Conservation (phyloP, 2,888 invertebrate genomes). For the Sphaerophoria rueppellii region DNA sequence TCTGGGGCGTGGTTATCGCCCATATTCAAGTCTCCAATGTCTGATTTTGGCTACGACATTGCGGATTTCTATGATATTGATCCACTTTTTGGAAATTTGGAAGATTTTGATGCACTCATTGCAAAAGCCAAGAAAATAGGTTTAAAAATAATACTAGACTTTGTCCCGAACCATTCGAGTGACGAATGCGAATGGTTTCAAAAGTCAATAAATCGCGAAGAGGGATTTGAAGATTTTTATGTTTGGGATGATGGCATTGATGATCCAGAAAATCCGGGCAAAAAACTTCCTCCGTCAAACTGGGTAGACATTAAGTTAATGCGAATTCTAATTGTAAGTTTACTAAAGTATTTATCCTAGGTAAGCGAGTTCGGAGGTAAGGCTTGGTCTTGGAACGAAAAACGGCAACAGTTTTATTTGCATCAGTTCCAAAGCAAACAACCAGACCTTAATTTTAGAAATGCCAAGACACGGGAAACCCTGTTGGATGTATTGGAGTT, state of each 20-base stretch:
- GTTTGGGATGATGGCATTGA: slow-evolving; percentile 87
- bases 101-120: slow-evolving; percentile 86
- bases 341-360: slow-evolving; percentile 48
- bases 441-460: slow-evolving; percentile 91
- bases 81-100: slow-evolving; percentile 85
- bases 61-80: slow-evolving; percentile 87
- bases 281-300: slow-evolving; percentile 76
- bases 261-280: slow-evolving; percentile 72
- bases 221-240: slow-evolving; percentile 88
- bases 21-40: slow-evolving; percentile 88
- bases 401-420: slow-evolving; percentile 86
- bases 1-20: slow-evolving; percentile 89
- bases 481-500: slow-evolving; percentile 86
- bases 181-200: slow-evolving; percentile 93
- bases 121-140: slow-evolving; percentile 83
- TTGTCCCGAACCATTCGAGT: slow-evolving; percentile 90
- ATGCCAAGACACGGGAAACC: slow-evolving; percentile 86
- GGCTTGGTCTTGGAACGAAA: slow-evolving; percentile 87
- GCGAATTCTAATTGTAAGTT: neutral
- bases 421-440: slow-evolving; percentile 86
- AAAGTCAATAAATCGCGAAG: slow-evolving; percentile 85
- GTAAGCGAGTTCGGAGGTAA: slow-evolving; percentile 84
- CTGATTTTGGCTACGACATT: slow-evolving; percentile 91
- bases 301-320: slow-evolving; percentile 75
- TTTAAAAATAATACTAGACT: slow-evolving; percentile 84